phyloP scores from a whole-genome alignment of 2,113 vertebrate species.

The Corynorhinus townsendii region DNA sequence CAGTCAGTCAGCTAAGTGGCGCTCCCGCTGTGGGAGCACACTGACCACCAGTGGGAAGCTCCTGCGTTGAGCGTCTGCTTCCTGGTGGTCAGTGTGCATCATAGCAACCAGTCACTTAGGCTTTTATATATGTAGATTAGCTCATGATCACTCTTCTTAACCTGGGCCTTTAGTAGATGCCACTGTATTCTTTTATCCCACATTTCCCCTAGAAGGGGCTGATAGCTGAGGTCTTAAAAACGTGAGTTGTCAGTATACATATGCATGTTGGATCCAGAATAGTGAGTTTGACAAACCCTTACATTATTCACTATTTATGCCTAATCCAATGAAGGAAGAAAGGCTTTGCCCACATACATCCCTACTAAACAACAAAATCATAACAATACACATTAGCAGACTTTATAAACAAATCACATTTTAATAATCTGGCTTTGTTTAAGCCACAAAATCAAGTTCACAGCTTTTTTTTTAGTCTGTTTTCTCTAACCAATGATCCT shows the following conservation, averaged over 20 bases:
- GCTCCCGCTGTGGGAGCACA: too few relatives aligned
- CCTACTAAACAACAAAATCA: neutral
- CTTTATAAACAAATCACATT: slow-evolving; percentile 48
- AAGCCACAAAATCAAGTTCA: slow-evolving; percentile 46
- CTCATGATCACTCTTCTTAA: neutral
- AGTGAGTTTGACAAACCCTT: neutral
- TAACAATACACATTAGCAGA: neutral
- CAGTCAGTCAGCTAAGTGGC: too few relatives aligned
- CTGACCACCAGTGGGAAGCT: too few relatives aligned
- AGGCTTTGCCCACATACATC: neutral
- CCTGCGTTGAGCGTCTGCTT: too few relatives aligned
- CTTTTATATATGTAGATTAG: too few relatives aligned
- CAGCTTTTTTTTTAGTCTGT: slow-evolving; percentile 23
- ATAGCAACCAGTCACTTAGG: too few relatives aligned
- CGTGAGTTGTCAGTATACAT: neutral
- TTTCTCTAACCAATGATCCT: slow-evolving; percentile 20
- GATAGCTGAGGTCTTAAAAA: neutral
- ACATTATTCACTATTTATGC: neutral
- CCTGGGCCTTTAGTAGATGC: neutral
- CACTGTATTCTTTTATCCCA: neutral
- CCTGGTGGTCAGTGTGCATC: too few relatives aligned
- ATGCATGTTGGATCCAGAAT: neutral
- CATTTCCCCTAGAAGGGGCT: neutral
- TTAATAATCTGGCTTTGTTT: slow-evolving; percentile 62
- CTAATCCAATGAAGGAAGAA: neutral